A percentile compares a stretch with the other conserved stretches of the same genome.
Evolutionary conservation across 2,797 vertebrate species (phyloP).

Genomic region (Chelon auratus): DNA sequence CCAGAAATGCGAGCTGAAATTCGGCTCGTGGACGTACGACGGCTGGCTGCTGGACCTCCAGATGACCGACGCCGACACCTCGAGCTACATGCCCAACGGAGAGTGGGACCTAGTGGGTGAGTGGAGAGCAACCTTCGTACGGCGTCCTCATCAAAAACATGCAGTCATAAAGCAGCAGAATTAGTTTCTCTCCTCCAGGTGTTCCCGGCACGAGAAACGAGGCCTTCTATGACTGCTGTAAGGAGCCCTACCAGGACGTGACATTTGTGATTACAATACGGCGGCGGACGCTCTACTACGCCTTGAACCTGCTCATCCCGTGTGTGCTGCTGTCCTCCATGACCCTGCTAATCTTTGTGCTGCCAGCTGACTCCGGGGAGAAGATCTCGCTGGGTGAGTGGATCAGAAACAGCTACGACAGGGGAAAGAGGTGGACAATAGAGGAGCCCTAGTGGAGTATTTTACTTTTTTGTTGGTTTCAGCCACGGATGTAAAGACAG

Average conservation of each 20-base stretch:
- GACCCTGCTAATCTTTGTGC: conserved; percentile 87
- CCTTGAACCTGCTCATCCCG: conserved; percentile 87
- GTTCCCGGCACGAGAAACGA: conserved; percentile 83
- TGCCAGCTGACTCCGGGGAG: conserved; percentile 87
- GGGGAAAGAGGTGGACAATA: neutral
- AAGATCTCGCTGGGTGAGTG: conserved; percentile 87
- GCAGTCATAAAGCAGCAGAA: neutral
- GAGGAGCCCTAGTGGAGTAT: neutral
- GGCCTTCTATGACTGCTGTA: conserved; percentile 85
- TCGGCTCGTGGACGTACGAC: conserved; percentile 88
- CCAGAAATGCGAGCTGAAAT: conserved; percentile 87
- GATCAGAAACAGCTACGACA: neutral
- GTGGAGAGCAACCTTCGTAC: conserved; percentile 15
- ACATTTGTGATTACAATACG: conserved; percentile 86
- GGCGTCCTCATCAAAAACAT: neutral
- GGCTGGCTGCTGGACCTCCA: conserved; percentile 88
- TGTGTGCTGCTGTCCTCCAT: conserved; percentile 87
- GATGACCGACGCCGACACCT: conserved; percentile 84
- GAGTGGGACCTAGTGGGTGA: conserved; percentile 88
- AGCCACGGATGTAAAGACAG: too few species aligned
- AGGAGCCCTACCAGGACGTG: conserved; percentile 87
- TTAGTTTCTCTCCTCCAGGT: conserved; percentile 55
- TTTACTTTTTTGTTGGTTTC: too few species aligned
- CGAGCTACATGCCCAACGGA: conserved; percentile 86
- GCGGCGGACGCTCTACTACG: conserved; percentile 86